These are phyloP conservation scores for Tupaia tana DNA, from an alignment of 2,113 vertebrate species.

Conservation along the genomic window DNA sequence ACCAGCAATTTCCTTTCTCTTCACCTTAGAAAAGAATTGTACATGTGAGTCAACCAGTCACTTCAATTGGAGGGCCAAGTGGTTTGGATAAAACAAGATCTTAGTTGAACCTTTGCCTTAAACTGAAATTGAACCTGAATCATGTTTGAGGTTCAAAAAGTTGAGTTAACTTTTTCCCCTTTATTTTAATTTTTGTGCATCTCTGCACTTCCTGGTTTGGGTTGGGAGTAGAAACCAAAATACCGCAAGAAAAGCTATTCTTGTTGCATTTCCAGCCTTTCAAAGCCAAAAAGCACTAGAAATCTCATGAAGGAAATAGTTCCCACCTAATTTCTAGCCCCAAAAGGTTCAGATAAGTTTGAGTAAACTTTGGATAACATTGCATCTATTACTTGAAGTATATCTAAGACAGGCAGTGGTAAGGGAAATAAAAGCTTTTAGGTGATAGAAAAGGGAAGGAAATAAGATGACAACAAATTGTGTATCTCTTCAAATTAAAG, in stretches of 20 bases:
- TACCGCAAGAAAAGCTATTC: conserved; percentile 86
- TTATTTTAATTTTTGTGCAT: conserved; percentile 84
- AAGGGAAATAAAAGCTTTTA: conserved; percentile 20
- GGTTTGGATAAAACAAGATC: conserved; percentile 80
- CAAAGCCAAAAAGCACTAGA: conserved; percentile 82
- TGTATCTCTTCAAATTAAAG: conserved; percentile 39
- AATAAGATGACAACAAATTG: conserved; percentile 56
- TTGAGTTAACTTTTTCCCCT: conserved; percentile 83
- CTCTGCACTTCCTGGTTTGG: conserved; percentile 84
- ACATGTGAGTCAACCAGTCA: conserved; percentile 56
- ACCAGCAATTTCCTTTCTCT: neutral
- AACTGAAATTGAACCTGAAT: conserved; percentile 82
- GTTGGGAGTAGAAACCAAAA: conserved; percentile 86
- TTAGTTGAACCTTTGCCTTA: conserved; percentile 80
- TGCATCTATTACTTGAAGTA: conserved; percentile 61
- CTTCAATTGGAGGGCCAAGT: conserved; percentile 74
- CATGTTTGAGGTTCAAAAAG: conserved; percentile 83
- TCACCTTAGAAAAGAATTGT: conserved; percentile 63
- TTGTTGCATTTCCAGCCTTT: conserved; percentile 81
- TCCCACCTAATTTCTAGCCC: conserved; percentile 80
- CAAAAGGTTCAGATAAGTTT: conserved; percentile 82
- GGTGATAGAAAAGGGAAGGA: conserved; percentile 47
- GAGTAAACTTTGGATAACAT: conserved; percentile 79
- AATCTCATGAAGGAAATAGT: conserved; percentile 82
- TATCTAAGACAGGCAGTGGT: conserved; percentile 52